Percentiles rank a stretch among this genome's conserved stretches.
phyloP scores from a whole-genome alignment of 2,888 invertebrate genomes.

The Oeneis ivallda region DNA sequence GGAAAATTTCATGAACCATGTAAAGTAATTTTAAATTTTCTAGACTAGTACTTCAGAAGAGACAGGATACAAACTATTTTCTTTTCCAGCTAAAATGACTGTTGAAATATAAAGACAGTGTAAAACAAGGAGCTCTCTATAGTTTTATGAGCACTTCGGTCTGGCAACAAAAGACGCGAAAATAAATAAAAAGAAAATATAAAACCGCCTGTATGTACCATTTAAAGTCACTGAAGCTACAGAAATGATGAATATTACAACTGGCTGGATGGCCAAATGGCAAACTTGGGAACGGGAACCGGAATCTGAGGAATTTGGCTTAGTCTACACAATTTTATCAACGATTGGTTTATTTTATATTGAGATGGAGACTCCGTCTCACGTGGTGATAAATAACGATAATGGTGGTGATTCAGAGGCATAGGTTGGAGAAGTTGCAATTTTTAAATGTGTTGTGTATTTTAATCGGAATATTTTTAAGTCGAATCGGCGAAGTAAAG shows the following conservation, averaged over 20 bases:
- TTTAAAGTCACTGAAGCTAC: conserved; percentile 72
- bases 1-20: too few species aligned
- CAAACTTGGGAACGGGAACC: conserved; percentile 44
- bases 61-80: conserved; percentile 35
- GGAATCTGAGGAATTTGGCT: conserved; percentile 27
- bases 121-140: conserved; percentile 67
- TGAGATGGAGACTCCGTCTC: neutral
- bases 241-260: conserved; percentile 75
- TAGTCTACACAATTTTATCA: conserved; percentile 5
- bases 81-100: conserved; percentile 56
- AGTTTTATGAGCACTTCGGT: conserved; percentile 70
- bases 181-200: conserved; percentile 64
- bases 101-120: conserved; percentile 69
- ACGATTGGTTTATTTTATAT: neutral
- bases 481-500: too few species aligned
- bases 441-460: too few species aligned
- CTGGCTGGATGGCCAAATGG: conserved; percentile 64
- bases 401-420: neutral
- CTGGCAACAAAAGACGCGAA: conserved; percentile 74
- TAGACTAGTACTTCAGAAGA: conserved; percentile 17
- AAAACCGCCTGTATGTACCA: conserved; percentile 63
- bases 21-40: conserved; percentile 10
- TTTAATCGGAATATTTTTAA: too few species aligned
- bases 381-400: neutral
- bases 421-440: too few species aligned